A percentile compares a stretch with the other conserved stretches of the same genome.
These are phyloP conservation scores for Chromobotia macracanthus DNA, from an alignment of 2,797 vertebrate species.

Conservation along the genomic window DNA sequence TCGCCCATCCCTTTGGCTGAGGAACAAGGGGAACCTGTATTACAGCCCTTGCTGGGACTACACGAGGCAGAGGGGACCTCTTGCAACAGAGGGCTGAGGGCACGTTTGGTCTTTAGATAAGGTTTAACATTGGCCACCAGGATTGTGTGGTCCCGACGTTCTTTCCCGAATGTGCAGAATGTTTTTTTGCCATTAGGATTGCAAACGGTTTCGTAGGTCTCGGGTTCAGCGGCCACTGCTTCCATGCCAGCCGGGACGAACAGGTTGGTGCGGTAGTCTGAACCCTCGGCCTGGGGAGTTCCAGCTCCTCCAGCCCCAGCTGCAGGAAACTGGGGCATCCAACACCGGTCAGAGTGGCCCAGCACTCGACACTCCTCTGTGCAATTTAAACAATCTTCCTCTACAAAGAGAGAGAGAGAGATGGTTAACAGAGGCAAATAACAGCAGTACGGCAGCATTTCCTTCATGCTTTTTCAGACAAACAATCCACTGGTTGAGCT, in stretches of 20 bases:
- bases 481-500: not conserved
- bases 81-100: constrained; percentile 97
- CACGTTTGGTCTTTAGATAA: constrained; percentile 98
- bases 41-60: constrained; percentile 93
- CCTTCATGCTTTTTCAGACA: not conserved
- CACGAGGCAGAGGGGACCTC: constrained; percentile 94
- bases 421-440: constrained; percentile 14
- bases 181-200: constrained; percentile 98
- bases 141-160: constrained; percentile 98
- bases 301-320: constrained; percentile 62
- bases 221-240: constrained; percentile 87
- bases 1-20: constrained; percentile 91
- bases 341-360: constrained; percentile 99
- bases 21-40: constrained; percentile 84
- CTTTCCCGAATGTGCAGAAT: constrained; percentile 99
- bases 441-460: not conserved
- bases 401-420: constrained; percentile 71
- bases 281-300: constrained; percentile 93
- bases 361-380: constrained; percentile 98
- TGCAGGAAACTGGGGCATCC: constrained; percentile 98
- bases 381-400: constrained; percentile 98
- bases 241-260: constrained; percentile 95
- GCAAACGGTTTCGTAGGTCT: constrained; percentile 93
- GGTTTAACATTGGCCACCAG: constrained; percentile 99
- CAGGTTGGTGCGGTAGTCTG: constrained; percentile 98